These are phyloP conservation scores for Kuschelorhynchus macadamiae DNA, from an alignment of 2,888 invertebrate genomes.

Conservation along the genomic window DNA sequence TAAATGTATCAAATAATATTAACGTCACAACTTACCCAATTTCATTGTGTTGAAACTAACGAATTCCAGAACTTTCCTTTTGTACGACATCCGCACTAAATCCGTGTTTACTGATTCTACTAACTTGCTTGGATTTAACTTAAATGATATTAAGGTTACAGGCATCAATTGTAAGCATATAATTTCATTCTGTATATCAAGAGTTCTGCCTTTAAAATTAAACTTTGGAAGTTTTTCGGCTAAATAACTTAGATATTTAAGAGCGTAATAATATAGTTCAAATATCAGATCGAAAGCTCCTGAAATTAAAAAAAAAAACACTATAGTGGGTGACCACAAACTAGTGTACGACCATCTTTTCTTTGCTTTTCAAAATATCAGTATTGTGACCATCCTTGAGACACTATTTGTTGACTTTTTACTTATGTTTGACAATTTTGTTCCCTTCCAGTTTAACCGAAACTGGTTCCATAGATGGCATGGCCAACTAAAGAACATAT, in stretches of 20 bases:
- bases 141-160: conserved; percentile 17
- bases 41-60: conserved; percentile 23
- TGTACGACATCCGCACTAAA: conserved; percentile 17
- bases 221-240: conserved; percentile 29
- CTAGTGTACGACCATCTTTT: too few relatives aligned
- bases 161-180: conserved; percentile 26
- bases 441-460: too few relatives aligned
- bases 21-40: conserved; percentile 37
- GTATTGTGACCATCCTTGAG: too few relatives aligned
- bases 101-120: conserved; percentile 16
- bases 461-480: too few relatives aligned
- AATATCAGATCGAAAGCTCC: conserved; percentile 15
- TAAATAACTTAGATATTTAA: conserved; percentile 29
- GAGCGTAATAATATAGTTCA: conserved; percentile 35
- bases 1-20: too few relatives aligned
- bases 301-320: too few relatives aligned
- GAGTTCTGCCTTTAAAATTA: conserved; percentile 11
- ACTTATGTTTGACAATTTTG: too few relatives aligned
- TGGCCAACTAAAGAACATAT: too few relatives aligned
- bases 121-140: conserved; percentile 10
- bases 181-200: conserved; percentile 30
- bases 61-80: conserved; percentile 20
- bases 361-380: too few relatives aligned
- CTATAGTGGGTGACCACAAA: too few relatives aligned
- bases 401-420: too few relatives aligned